These are phyloP conservation scores for Heliconius eleuchia DNA, from an alignment of 1,140 invertebrate genomes.

Conservation along the genomic window DNA sequence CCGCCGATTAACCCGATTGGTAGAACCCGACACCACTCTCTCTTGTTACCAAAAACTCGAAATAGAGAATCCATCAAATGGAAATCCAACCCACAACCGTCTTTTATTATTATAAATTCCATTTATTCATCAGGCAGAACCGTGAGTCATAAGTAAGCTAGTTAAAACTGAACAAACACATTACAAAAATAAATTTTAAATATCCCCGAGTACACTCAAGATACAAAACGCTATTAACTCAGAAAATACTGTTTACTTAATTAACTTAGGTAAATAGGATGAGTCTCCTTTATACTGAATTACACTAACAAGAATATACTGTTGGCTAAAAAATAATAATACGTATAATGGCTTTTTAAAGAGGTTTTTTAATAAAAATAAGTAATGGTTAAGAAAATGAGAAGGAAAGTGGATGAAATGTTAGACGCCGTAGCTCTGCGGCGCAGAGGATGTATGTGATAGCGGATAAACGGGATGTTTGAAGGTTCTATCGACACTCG, in stretches of 20 bases:
- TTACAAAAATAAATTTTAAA: neutral
- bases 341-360: neutral
- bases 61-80: neutral
- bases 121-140: no score
- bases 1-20: no score
- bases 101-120: neutral
- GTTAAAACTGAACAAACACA: neutral
- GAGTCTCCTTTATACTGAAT: slow-evolving; percentile 20
- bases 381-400: neutral
- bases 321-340: no score
- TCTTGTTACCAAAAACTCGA: neutral
- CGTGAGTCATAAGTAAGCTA: no score
- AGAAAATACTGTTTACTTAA: slow-evolving; percentile 28
- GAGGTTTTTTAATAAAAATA: neutral
- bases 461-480: neutral
- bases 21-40: neutral
- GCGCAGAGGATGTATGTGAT: neutral
- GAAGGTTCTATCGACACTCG: no score
- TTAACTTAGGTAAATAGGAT: slow-evolving; percentile 29
- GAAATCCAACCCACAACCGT: neutral
- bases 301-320: slow-evolving; percentile 26
- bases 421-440: neutral
- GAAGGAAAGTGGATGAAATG: neutral
- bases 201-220: slow-evolving; percentile 10
- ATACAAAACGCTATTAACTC: slow-evolving; percentile 1